These are phyloP conservation scores for Sebastes fasciatus DNA, from an alignment of 2,113 vertebrate species.

Conservation along the genomic window DNA sequence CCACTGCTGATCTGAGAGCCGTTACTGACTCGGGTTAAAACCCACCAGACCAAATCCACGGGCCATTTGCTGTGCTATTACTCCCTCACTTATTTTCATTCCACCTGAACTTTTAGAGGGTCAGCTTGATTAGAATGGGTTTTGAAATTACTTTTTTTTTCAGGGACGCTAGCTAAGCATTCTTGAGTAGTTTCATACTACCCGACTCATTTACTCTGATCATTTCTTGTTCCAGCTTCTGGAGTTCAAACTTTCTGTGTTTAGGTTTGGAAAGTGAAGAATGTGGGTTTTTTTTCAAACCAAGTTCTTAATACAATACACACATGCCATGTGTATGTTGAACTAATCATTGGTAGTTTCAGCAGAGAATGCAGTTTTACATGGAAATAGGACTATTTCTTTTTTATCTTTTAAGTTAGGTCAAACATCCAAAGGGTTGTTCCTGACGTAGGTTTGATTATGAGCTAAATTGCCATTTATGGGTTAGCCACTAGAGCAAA, in stretches of 20 bases:
- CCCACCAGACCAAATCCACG: conserved; percentile 17
- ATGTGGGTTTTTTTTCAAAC: neutral
- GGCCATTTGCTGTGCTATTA: conserved; percentile 19
- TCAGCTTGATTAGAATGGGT: conserved; percentile 31
- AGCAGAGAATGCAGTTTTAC: neutral
- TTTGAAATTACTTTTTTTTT: conserved; percentile 8
- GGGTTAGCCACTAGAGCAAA: neutral
- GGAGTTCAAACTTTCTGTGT: neutral
- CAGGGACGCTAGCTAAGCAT: conserved; percentile 4
- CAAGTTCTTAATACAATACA: neutral
- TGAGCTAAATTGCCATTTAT: neutral
- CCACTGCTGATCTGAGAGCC: conserved; percentile 12
- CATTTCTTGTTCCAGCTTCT: neutral
- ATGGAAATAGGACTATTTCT: neutral
- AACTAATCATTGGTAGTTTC: neutral
- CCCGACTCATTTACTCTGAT: neutral
- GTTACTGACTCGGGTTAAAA: conserved; percentile 9
- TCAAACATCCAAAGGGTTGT: neutral
- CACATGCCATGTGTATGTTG: neutral
- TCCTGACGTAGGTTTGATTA: neutral
- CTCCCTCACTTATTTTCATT: conserved; percentile 21
- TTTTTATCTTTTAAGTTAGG: neutral
- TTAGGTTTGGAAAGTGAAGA: neutral
- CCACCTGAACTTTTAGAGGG: conserved; percentile 39
- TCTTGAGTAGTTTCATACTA: conserved; percentile 5